These are phyloP conservation scores for Conger conger DNA, from an alignment of 2,113 vertebrate genomes.

Conservation along the genomic window DNA sequence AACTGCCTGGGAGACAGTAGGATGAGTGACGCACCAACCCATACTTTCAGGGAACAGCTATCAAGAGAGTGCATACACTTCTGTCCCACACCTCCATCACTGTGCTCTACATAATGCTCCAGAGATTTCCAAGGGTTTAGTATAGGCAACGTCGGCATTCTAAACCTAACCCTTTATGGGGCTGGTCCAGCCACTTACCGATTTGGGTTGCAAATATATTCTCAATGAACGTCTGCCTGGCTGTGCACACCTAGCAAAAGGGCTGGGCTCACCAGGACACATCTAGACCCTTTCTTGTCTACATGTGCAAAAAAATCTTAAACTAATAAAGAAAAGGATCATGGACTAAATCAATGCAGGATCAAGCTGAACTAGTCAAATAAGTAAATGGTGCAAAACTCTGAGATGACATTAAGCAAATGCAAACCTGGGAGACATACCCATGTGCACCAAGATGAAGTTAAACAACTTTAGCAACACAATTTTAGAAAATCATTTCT, in stretches of 20 bases:
- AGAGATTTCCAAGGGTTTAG: background rate
- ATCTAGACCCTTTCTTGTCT: slow-evolving; percentile 49
- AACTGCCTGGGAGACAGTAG: background rate
- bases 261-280: slow-evolving; percentile 21
- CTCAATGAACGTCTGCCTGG: slow-evolving; percentile 46
- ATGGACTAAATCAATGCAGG: background rate
- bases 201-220: slow-evolving; percentile 53
- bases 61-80: background rate
- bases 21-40: background rate
- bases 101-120: background rate
- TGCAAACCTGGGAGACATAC: background rate
- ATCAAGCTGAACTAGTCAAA: background rate
- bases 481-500: background rate
- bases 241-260: slow-evolving; percentile 33
- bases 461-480: background rate
- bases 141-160: slow-evolving; percentile 31
- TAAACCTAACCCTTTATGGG: slow-evolving; percentile 53
- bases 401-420: background rate
- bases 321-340: slow-evolving; percentile 14
- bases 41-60: background rate
- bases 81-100: background rate
- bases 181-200: slow-evolving; percentile 32
- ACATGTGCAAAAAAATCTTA: slow-evolving; percentile 47
- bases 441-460: background rate
- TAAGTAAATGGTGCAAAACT: background rate